phyloP scores from a whole-genome alignment of 2,113 vertebrate genomes.

The Antigone vipio region DNA sequence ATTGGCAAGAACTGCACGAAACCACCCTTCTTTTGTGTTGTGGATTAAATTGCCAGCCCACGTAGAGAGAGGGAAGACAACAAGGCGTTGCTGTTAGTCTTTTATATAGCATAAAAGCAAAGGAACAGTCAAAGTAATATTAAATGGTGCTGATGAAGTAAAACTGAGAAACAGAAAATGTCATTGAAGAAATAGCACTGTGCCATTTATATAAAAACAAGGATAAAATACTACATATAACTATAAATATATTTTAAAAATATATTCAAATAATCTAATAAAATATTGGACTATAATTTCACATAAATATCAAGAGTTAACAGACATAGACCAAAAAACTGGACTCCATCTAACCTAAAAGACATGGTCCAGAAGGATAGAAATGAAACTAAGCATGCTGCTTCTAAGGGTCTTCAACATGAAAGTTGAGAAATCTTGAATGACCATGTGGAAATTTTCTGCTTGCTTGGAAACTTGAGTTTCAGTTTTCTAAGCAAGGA shows the following conservation, averaged over 20 bases:
- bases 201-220: not conserved
- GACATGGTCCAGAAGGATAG: not conserved
- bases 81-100: not conserved
- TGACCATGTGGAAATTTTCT: slow-evolving; percentile 31
- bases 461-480: not conserved
- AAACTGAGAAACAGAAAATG: not conserved
- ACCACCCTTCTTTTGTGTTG: not conserved
- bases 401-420: not conserved
- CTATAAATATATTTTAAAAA: not conserved
- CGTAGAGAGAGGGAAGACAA: not conserved
- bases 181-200: not conserved
- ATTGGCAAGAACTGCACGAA: not conserved
- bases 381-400: not conserved
- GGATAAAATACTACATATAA: not conserved
- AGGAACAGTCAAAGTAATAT: not conserved
- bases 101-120: not conserved
- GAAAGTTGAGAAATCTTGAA: not conserved
- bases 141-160: not conserved
- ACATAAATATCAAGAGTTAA: not conserved
- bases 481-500: not conserved
- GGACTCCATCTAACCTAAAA: not conserved
- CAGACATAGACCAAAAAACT: not conserved
- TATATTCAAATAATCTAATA: not conserved
- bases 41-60: not conserved
- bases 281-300: not conserved